These are phyloP conservation scores for Sisor rabdophorus DNA, from an alignment of 2,113 vertebrate genomes.

Conservation along the genomic window DNA sequence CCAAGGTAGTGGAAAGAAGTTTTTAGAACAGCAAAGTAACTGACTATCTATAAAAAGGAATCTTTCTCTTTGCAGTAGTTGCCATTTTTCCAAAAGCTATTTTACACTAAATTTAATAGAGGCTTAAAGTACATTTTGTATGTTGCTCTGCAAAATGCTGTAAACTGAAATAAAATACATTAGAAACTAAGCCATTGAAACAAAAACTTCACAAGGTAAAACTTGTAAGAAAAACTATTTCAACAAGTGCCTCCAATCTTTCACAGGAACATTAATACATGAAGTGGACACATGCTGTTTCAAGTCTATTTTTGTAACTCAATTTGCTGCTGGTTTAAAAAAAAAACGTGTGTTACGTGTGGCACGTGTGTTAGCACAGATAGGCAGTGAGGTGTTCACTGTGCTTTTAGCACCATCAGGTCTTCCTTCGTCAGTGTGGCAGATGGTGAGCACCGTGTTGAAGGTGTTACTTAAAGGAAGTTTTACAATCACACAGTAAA, in stretches of 20 bases:
- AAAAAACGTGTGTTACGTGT: too few relatives aligned
- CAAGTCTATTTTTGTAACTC: slow-evolving; percentile 36
- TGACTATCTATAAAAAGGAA: too few relatives aligned
- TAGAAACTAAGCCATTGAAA: slow-evolving; percentile 1
- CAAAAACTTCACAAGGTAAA: not conserved
- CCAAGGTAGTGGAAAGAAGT: too few relatives aligned
- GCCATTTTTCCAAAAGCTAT: too few relatives aligned
- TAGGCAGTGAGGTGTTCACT: not conserved
- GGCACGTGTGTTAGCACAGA: slow-evolving; percentile 8
- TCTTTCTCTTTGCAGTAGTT: too few relatives aligned
- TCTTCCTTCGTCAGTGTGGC: slow-evolving; percentile 13
- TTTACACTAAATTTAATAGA: too few relatives aligned
- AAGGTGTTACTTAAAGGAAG: slow-evolving; percentile 7
- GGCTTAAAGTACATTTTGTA: too few relatives aligned
- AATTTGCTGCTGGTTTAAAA: slow-evolving; percentile 14
- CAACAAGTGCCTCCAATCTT: not conserved
- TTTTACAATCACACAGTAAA: not conserved
- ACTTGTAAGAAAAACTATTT: not conserved
- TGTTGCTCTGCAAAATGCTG: too few relatives aligned
- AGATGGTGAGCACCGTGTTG: not conserved
- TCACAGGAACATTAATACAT: slow-evolving; percentile 20
- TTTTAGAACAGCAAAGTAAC: too few relatives aligned
- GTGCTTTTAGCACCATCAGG: slow-evolving; percentile 43
- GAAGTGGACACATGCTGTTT: slow-evolving; percentile 33
- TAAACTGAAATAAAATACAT: not conserved